These are phyloP conservation scores for Poeciliopsis presidionis DNA, from an alignment of 2,797 vertebrate species.

Conservation along the genomic window DNA sequence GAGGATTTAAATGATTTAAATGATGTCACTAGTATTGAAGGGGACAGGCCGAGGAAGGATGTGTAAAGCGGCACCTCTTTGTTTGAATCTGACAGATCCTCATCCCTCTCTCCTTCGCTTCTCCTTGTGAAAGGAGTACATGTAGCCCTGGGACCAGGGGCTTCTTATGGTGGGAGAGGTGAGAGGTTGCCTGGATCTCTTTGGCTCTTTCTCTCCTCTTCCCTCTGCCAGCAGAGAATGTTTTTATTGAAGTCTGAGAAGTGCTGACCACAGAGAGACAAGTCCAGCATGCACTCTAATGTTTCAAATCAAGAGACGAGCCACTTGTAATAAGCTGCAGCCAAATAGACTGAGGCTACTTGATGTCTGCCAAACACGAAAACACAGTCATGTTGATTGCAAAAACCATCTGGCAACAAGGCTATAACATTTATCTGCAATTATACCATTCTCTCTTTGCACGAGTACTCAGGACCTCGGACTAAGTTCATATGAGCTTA, in stretches of 20 bases:
- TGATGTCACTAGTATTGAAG: conserved; percentile 77
- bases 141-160: conserved; percentile 66
- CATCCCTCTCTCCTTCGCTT: conserved; percentile 67
- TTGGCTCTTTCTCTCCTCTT: conserved; percentile 55
- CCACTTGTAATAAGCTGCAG: conserved; percentile 65
- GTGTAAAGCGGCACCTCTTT: conserved; percentile 77
- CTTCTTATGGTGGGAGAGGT: conserved; percentile 74
- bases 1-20: conserved; percentile 82
- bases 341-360: conserved; percentile 62
- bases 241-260: conserved; percentile 79
- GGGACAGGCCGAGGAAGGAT: conserved; percentile 74
- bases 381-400: conserved; percentile 52
- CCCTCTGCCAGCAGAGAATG: conserved; percentile 67
- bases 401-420: conserved; percentile 61
- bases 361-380: conserved; percentile 69
- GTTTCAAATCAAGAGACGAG: conserved; percentile 72
- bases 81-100: conserved; percentile 78
- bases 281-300: conserved; percentile 62
- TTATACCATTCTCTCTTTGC: conserved; percentile 46
- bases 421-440: conserved; percentile 59
- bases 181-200: conserved; percentile 74
- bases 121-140: conserved; percentile 62
- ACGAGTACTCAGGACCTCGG: conserved; percentile 34
- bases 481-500: conserved; percentile 54
- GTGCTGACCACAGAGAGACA: conserved; percentile 78